Base-by-base conservation (phyloP, 2,888 invertebrate genomes). In the Anorthoa munda region DNA sequence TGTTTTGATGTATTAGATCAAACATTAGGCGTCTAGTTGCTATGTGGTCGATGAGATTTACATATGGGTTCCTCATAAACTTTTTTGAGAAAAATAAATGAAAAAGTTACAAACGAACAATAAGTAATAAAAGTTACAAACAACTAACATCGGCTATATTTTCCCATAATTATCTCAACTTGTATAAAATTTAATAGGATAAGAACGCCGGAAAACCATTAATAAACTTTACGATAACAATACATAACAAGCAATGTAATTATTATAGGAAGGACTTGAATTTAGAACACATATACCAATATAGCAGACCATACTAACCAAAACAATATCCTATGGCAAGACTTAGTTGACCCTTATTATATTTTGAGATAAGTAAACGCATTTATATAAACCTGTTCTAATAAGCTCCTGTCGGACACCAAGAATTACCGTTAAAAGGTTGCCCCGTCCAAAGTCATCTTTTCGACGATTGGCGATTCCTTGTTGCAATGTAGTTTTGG, bases 221-320 rank as follows among this genome's bases (percentile, higher is more conserved):
- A 61, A 60, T 65, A 72, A 61, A 77, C 51, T 76, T 63, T 59
- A 67, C 67, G 63, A 81, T 77, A 82, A 31, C 66, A 66, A 61
- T 64, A 75, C 64, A 63, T 79, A 77, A 74, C 75, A 53, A 59
- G 51, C 74, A 48, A 39, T 75, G 39, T 59, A 53, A 80, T 80
- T 77, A 58, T 65, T 60, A 23, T 68, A 60, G 21, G 59, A 75
- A 79, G 31, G 17, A 79, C 15, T 75, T 79, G 1, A 56, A 46
- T 60, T 45, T 21, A 31, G 39, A 73, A 51, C 9, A 39, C 4
- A 51, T 70, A 3, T 39, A 39, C 39, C 7, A 50, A 58, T 12
- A 11, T 53, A 55, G 3, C 50, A 48, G 13, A 59, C 46, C 17
- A 59, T 31, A n/a, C 3, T 59, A 56, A 11, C n/a, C 4, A 13